These are phyloP conservation scores for Cossypha heuglini DNA, from an alignment of 2,797 vertebrate genomes.

Conservation along the genomic window DNA sequence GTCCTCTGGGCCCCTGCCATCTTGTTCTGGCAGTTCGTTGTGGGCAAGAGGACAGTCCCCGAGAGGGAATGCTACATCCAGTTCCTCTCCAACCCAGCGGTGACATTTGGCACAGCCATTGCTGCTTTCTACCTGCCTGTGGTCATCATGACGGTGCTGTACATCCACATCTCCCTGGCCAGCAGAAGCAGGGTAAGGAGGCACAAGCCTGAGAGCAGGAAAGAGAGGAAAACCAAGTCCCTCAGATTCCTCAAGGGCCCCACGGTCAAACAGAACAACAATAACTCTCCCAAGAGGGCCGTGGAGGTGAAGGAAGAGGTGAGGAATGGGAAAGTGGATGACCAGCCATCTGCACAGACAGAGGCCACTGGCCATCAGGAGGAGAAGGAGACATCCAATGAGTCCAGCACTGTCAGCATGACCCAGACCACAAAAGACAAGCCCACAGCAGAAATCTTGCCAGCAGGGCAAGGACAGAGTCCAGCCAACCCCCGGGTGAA, in stretches of 20 bases:
- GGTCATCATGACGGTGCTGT: constrained; percentile 97
- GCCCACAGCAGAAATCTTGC: constrained; percentile 72
- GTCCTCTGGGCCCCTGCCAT: constrained; percentile 97
- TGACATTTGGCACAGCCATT: constrained; percentile 95
- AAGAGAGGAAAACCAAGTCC: constrained; percentile 76
- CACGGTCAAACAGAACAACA: constrained; percentile 85
- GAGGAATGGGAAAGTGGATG: constrained; percentile 87
- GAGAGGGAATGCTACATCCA: constrained; percentile 89
- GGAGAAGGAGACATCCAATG: constrained; percentile 82
- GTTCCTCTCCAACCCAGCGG: constrained; percentile 94
- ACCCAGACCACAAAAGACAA: constrained; percentile 87
- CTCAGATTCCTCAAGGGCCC: constrained; percentile 85
- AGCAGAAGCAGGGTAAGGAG: constrained; percentile 93
- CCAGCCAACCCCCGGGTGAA: constrained; percentile 65
- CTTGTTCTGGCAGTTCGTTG: constrained; percentile 97
- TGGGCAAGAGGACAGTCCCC: constrained; percentile 85
- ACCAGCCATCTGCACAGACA: constrained; percentile 75
- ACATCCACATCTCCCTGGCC: constrained; percentile 95
- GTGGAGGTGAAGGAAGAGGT: constrained; percentile 80
- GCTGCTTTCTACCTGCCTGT: constrained; percentile 98
- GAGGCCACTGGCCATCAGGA: constrained; percentile 66
- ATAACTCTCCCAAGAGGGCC: constrained; percentile 78
- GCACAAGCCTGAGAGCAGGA: constrained; percentile 78
- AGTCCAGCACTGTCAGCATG: constrained; percentile 86
- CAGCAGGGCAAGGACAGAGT: constrained; percentile 74